Evolutionary conservation across 2,888 invertebrate genomes (phyloP).

Genomic region (Spodoptera exigua): DNA sequence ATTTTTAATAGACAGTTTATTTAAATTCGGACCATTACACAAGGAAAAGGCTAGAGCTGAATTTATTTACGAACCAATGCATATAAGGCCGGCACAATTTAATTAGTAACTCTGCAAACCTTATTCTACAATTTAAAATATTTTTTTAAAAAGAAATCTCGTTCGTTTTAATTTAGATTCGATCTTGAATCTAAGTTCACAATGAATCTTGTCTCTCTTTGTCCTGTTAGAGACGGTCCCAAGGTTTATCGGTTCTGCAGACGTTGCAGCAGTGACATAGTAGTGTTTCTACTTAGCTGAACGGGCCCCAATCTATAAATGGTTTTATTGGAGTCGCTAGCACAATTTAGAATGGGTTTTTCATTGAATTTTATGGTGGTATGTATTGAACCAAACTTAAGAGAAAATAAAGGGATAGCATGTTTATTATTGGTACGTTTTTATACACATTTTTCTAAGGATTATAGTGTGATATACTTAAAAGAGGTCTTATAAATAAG

Average conservation of each 20-base stretch:
- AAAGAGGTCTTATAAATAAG: too few relatives aligned
- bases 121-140: conserved; percentile 9
- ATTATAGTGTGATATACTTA: too few relatives aligned
- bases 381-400: too few relatives aligned
- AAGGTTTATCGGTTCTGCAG: conserved; percentile 34
- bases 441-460: too few relatives aligned
- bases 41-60: too few relatives aligned
- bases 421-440: too few relatives aligned
- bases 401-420: too few relatives aligned
- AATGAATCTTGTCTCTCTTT: conserved; percentile 43
- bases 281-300: conserved; percentile 3
- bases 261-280: conserved; percentile 29
- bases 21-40: too few relatives aligned
- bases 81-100: conserved; percentile 3
- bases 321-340: too few relatives aligned
- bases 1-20: too few relatives aligned
- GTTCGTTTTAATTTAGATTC: conserved; percentile 46
- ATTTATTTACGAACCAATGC: neutral
- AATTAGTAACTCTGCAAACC: conserved; percentile 8
- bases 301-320: neutral
- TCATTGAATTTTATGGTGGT: too few relatives aligned
- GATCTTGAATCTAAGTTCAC: conserved; percentile 42
- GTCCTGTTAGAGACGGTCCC: conserved; percentile 41
- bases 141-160: conserved; percentile 22
- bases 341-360: too few relatives aligned